Conservation (phyloP, 2,113 vertebrate genomes). For the Micromys minutus region DNA sequence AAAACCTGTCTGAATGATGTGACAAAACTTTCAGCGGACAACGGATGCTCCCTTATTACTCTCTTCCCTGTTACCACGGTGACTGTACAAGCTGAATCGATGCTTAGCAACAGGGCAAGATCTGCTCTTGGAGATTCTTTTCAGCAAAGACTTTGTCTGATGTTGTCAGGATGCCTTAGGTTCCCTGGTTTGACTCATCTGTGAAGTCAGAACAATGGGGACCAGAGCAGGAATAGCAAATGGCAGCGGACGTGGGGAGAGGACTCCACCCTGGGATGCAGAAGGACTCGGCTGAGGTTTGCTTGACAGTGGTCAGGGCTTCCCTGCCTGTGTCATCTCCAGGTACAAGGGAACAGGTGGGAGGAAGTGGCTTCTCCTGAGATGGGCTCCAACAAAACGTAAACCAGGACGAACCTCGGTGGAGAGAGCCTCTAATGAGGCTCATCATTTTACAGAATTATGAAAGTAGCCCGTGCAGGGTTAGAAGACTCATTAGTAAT, state of each 20-base stretch:
- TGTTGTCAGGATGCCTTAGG: slow-evolving; percentile 15
- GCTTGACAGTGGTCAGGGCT: background rate
- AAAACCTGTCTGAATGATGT: slow-evolving; percentile 67
- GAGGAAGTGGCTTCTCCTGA: background rate
- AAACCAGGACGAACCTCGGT: background rate
- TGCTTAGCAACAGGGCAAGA: slow-evolving; percentile 67
- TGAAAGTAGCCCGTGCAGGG: background rate
- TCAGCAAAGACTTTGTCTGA: slow-evolving; percentile 40
- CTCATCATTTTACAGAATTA: background rate
- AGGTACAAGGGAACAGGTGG: rapidly evolving
- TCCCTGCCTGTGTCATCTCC: background rate
- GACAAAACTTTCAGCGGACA: slow-evolving; percentile 53
- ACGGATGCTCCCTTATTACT: slow-evolving; percentile 41
- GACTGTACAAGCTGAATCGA: slow-evolving; percentile 70
- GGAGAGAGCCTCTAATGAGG: background rate
- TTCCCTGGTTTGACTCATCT: slow-evolving; percentile 39
- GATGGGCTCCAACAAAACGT: background rate
- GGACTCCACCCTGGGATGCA: background rate
- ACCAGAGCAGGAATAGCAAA: background rate
- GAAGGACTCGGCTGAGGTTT: background rate
- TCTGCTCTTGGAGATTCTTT: slow-evolving; percentile 57
- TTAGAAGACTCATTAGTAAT: background rate
- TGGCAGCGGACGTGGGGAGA: background rate
- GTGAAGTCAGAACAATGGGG: background rate
- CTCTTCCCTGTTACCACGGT: slow-evolving; percentile 69